Evolutionary conservation across 1,140 invertebrate species (phyloP).

Genomic region (Drosophila triauraria): DNA sequence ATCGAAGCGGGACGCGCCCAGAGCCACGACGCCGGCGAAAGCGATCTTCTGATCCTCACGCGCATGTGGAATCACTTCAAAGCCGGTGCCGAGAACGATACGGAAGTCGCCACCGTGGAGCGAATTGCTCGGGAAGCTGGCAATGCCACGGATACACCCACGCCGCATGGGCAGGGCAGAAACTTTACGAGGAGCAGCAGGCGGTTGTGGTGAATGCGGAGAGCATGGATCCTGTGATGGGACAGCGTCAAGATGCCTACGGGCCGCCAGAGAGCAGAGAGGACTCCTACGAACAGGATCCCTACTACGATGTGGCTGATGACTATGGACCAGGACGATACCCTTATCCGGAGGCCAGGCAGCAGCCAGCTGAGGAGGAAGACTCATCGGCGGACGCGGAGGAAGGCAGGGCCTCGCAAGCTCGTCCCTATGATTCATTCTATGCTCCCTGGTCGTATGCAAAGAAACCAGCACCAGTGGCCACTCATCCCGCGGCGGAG

Average conservation of each 20-base stretch:
- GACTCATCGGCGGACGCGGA: not conserved
- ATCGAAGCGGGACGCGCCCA: constrained; percentile 50
- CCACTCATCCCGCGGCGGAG: constrained; percentile 18
- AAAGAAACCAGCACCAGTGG: constrained; percentile 30
- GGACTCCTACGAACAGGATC: constrained; percentile 49
- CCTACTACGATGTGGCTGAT: constrained; percentile 52
- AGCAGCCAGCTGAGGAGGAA: constrained; percentile 34
- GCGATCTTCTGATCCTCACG: constrained; percentile 51
- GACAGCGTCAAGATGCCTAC: constrained; percentile 46
- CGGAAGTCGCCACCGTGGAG: constrained; percentile 57
- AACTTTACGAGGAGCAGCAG: constrained; percentile 68
- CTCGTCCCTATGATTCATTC: constrained; percentile 50
- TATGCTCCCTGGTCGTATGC: constrained; percentile 52
- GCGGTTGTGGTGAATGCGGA: constrained; percentile 69
- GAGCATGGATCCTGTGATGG: constrained; percentile 40
- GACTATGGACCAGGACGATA: constrained; percentile 39
- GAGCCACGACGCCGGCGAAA: constrained; percentile 7
- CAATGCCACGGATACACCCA: constrained; percentile 32
- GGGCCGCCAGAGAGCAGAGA: constrained; percentile 49
- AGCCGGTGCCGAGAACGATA: constrained; percentile 21
- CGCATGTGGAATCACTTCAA: constrained; percentile 59
- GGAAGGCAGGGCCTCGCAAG: constrained; percentile 52
- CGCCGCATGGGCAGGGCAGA: constrained; percentile 14
- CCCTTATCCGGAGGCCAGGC: constrained; percentile 14
- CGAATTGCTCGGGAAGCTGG: constrained; percentile 55